Evolutionary conservation across 2,888 invertebrate species (phyloP).

Genomic region (Tribolium freemani): DNA sequence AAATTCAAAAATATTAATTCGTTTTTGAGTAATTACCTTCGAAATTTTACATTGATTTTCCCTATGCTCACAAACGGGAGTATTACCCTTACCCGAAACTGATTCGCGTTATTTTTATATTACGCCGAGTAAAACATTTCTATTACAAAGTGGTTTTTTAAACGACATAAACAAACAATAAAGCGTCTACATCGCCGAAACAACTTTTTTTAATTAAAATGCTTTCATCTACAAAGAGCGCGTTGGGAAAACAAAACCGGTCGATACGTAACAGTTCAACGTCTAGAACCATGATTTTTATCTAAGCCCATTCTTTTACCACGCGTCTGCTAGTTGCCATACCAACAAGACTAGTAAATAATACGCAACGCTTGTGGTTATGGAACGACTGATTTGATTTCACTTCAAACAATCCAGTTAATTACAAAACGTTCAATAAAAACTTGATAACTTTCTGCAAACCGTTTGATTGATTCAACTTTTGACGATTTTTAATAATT

Average conservation of each 20-base stretch:
- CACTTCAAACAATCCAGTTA: neutral
- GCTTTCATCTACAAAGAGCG: neutral
- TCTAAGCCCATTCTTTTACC: neutral
- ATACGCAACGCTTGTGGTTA: neutral
- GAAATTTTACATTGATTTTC: no score
- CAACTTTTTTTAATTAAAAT: neutral
- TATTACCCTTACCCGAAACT: no score
- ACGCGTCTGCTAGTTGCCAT: neutral
- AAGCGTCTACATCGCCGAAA: neutral
- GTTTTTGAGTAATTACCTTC: no score
- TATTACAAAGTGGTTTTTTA: neutral
- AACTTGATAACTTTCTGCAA: neutral
- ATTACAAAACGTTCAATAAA: neutral
- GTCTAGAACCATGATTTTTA: neutral
- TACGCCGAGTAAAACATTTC: neutral
- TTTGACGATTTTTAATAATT: conserved; percentile 19
- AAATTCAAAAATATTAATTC: no score
- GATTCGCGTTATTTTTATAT: neutral
- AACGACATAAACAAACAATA: neutral
- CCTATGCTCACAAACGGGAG: no score
- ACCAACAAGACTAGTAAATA: neutral
- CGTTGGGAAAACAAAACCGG: neutral
- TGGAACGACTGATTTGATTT: neutral
- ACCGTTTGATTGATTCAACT: conserved; percentile 2
- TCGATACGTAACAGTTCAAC: neutral